Percentiles rank a stretch among this genome's conserved stretches.
Conservation (phyloP, 1,140 invertebrate species). For the Diuraphis noxia region DNA sequence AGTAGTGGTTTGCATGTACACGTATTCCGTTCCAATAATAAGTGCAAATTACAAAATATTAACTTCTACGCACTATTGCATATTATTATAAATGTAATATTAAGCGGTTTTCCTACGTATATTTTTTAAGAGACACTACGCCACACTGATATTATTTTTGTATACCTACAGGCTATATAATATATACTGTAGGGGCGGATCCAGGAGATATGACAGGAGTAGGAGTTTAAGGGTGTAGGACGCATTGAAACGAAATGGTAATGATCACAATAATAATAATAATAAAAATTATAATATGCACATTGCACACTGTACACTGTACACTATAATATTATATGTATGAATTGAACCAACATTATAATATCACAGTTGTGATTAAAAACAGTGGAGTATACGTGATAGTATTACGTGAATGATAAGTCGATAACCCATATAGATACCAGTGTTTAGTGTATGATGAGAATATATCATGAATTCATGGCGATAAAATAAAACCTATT, state of each 20-base stretch:
- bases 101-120: not conserved
- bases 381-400: not conserved
- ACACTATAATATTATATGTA: no score
- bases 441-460: not conserved
- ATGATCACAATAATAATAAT: no score
- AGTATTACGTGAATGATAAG: not conserved
- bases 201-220: not conserved
- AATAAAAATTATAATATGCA: not conserved
- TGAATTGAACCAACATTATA: no score
- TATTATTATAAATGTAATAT: not conserved
- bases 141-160: not conserved
- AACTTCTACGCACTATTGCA: not conserved
- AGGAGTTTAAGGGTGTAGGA: not conserved
- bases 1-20: not conserved
- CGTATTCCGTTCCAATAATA: not conserved
- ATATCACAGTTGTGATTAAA: not conserved
- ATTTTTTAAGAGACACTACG: not conserved
- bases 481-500: not conserved
- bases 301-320: no score
- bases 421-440: not conserved
- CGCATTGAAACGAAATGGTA: not conserved
- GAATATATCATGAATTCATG: no score
- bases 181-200: not conserved
- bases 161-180: not conserved
- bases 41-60: not conserved